A percentile compares a stretch with the other conserved stretches of the same genome.
Conservation (phyloP, 2,113 vertebrate genomes). For the Leptobrachium leishanense region DNA sequence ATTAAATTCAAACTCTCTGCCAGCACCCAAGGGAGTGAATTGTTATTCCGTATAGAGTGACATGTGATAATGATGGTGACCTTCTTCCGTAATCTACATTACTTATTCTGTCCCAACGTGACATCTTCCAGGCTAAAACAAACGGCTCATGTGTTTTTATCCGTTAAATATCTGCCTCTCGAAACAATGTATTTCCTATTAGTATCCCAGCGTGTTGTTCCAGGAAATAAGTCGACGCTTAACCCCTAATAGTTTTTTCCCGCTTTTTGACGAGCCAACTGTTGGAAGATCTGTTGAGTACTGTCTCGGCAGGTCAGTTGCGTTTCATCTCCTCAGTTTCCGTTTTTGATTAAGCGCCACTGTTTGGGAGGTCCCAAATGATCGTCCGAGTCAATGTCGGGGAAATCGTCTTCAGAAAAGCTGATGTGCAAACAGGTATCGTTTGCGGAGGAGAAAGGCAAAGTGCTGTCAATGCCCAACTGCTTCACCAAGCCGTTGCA, state of each 20-base stretch:
- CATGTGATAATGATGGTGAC: neutral
- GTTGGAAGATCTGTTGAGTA: neutral
- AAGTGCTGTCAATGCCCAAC: constrained; percentile 45
- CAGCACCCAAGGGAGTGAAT: too few relatives aligned
- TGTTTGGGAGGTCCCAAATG: neutral
- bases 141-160: too few relatives aligned
- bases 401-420: constrained; percentile 79
- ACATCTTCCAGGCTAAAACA: too few relatives aligned
- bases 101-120: neutral
- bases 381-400: constrained; percentile 63
- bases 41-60: neutral
- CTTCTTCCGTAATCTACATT: neutral
- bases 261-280: neutral
- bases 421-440: constrained; percentile 83
- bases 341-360: constrained; percentile 40
- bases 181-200: neutral
- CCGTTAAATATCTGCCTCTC: neutral
- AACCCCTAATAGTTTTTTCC: neutral
- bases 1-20: too few relatives aligned
- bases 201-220: neutral
- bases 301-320: neutral
- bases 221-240: neutral
- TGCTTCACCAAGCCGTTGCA: neutral
- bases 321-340: constrained; percentile 5
- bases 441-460: constrained; percentile 63